Percentiles rank a stretch among this genome's conserved stretches.
Evolutionary conservation across 1,140 invertebrate genomes (phyloP).

Genomic region (Bombus vancouverensis): DNA sequence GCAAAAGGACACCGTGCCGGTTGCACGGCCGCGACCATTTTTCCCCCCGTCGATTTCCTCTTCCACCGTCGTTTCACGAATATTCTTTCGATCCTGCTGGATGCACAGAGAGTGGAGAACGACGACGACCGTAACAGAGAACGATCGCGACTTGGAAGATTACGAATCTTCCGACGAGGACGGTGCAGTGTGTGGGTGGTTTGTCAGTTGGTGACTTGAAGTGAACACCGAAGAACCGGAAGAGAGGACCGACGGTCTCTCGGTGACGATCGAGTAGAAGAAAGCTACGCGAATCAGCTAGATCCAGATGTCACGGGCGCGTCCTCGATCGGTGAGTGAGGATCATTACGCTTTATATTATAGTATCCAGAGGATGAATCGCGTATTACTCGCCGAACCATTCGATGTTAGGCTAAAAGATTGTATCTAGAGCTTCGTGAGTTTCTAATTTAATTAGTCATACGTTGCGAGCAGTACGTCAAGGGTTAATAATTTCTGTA

Average conservation of each 20-base stretch:
- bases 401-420: not conserved
- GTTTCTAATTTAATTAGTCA: not conserved
- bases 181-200: conserved; percentile 53
- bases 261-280: not conserved
- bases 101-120: not conserved
- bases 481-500: not conserved
- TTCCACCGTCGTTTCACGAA: not conserved
- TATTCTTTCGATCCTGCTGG: not conserved
- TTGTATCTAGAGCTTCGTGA: no score
- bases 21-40: not conserved
- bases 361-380: not conserved
- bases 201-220: conserved; percentile 64
- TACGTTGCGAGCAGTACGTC: no score
- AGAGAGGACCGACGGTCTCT: not conserved
- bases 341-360: not conserved
- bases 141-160: not conserved
- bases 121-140: not conserved
- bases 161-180: conserved; percentile 14
- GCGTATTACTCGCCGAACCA: no score
- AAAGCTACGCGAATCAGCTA: not conserved
- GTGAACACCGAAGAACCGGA: conserved; percentile 31
- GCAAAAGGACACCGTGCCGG: not conserved
- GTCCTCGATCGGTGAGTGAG: conserved; percentile 59
- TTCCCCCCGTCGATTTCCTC: not conserved
- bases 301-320: conserved; percentile 58